Evolutionary conservation across 1,140 invertebrate species (phyloP).

Genomic region (Halictus rubicundus): DNA sequence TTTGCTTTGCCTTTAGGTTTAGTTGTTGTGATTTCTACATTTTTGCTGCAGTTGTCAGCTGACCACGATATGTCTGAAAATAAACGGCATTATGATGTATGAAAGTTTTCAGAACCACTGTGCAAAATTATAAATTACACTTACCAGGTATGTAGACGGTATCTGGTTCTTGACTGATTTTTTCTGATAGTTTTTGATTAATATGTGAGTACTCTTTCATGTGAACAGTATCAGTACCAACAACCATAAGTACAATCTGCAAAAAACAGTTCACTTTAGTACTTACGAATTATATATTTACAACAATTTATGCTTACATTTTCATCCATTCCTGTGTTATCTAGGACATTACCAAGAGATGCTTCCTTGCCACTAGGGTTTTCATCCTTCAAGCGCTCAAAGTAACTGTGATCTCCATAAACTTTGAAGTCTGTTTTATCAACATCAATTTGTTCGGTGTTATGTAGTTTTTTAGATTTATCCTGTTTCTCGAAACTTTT

Average conservation of each 20-base stretch:
- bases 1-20: constrained; percentile 82
- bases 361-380: constrained; percentile 50
- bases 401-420: constrained; percentile 77
- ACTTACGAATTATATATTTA: constrained; percentile 5
- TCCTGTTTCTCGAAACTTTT: constrained; percentile 56
- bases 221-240: constrained; percentile 74
- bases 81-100: constrained; percentile 18
- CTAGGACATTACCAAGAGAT: constrained; percentile 60
- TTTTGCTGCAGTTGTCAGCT: constrained; percentile 56
- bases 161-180: constrained; percentile 45
- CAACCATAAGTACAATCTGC: constrained; percentile 79
- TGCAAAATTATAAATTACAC: constrained; percentile 1
- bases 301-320: constrained; percentile 67
- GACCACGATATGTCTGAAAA: constrained; percentile 40
- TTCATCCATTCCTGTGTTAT: constrained; percentile 68
- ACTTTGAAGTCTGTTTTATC: constrained; percentile 64
- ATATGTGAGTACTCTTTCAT: constrained; percentile 74
- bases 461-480: constrained; percentile 54
- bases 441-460: constrained; percentile 32
- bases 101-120: constrained; percentile 15
- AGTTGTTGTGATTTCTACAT: constrained; percentile 47
- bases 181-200: constrained; percentile 63
- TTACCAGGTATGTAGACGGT: constrained; percentile 43
- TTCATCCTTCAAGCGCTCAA: constrained; percentile 69
- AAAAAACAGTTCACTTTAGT: constrained; percentile 59